phyloP scores from a whole-genome alignment of 2,888 invertebrate genomes.

The Neoascia interrupta region DNA sequence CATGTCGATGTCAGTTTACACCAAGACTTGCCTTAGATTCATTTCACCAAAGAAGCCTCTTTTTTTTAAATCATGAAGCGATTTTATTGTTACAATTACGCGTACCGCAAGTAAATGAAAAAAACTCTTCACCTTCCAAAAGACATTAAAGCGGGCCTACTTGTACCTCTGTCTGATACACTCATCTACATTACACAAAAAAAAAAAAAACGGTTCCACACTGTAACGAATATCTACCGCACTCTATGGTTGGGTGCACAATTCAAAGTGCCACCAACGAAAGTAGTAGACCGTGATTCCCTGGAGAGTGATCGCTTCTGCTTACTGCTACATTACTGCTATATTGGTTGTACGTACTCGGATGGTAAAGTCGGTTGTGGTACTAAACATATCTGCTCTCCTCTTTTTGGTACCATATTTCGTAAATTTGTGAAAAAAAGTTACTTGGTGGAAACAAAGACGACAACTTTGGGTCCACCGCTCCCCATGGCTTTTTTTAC shows the following conservation, averaged over 20 bases:
- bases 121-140: slow-evolving; percentile 24
- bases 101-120: slow-evolving; percentile 51
- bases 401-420: slow-evolving; percentile 55
- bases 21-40: slow-evolving; percentile 20
- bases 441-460: slow-evolving; percentile 51
- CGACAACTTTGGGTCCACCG: slow-evolving; percentile 56
- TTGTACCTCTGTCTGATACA: slow-evolving; percentile 42
- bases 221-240: slow-evolving; percentile 46
- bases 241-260: slow-evolving; percentile 63
- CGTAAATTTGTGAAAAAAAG: slow-evolving; percentile 33
- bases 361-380: too few species aligned
- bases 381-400: slow-evolving; percentile 41
- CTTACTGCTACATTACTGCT: slow-evolving; percentile 5
- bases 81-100: slow-evolving; percentile 51
- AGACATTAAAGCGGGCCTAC: slow-evolving; percentile 6
- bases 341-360: too few species aligned
- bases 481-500: slow-evolving; percentile 54
- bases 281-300: slow-evolving; percentile 70
- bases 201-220: slow-evolving; percentile 39
- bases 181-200: slow-evolving; percentile 41
- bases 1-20: slow-evolving; percentile 49
- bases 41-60: slow-evolving; percentile 35
- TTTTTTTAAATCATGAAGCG: slow-evolving; percentile 20
- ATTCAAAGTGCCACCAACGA: slow-evolving; percentile 65
- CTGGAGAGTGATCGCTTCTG: slow-evolving; percentile 65